Evolutionary conservation across 1,140 invertebrate genomes (phyloP).

Genomic region (Formica exsecta): DNA sequence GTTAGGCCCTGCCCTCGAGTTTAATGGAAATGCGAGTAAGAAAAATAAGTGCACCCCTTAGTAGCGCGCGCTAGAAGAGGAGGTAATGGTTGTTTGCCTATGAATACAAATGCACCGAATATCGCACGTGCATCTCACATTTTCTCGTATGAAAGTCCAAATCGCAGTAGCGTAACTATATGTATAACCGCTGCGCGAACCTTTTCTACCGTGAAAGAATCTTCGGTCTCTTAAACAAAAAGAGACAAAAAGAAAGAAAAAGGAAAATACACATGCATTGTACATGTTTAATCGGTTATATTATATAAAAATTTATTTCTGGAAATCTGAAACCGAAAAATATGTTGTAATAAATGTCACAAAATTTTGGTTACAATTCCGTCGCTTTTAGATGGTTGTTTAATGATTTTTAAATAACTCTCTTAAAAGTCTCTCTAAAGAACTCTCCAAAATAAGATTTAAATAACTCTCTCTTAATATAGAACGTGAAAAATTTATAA

Average conservation of each 20-base stretch:
- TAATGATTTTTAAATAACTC: neutral
- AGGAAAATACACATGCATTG: neutral
- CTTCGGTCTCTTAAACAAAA: neutral
- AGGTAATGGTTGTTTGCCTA: slow-evolving; percentile 61
- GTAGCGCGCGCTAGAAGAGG: neutral
- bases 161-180: slow-evolving; percentile 12
- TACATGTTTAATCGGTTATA: too few relatives aligned
- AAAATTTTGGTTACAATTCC: neutral
- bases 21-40: slow-evolving; percentile 45
- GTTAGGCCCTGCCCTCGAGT: slow-evolving; percentile 46
- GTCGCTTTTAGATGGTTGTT: neutral
- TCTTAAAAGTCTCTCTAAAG: too few relatives aligned
- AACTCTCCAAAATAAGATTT: too few relatives aligned
- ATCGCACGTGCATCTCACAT: slow-evolving; percentile 36
- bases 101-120: slow-evolving; percentile 61
- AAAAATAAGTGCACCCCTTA: slow-evolving; percentile 58
- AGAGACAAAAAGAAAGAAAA: neutral
- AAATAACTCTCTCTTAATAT: neutral
- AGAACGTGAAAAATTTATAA: neutral
- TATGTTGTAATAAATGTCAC: neutral
- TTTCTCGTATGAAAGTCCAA: slow-evolving; percentile 47
- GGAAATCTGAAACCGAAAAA: neutral
- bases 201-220: neutral
- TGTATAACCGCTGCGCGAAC: neutral
- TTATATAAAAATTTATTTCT: neutral